Evolutionary conservation across 2,113 vertebrate species (phyloP), one percentile per base, ranked within the genome.

Genomic region (Hydrochoerus hydrochaeris): DNA sequence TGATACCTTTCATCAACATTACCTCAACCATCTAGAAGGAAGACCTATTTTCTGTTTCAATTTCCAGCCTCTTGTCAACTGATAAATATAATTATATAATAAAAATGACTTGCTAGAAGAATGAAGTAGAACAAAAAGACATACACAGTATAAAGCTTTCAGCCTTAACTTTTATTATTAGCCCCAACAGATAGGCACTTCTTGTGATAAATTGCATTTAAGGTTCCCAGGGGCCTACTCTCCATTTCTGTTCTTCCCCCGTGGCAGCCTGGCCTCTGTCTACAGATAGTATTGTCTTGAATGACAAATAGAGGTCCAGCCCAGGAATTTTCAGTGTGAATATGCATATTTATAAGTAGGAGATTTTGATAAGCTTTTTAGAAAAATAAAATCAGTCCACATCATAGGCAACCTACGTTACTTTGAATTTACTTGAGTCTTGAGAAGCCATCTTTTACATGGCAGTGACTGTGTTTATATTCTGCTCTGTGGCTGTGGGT

Each of bases 1-100:
- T 4, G 3, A 1, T 7, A 11, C n/a, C 44, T 26, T 49, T 30
- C 11, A 10, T n/a, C 35, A 2, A 11, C 1, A 0, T 57, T 63
- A 73, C 77, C 83, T 46, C 12, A 2, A 71, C 62, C 19, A 1
- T 30, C 87, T 1, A 0, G 2, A 12, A 57, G 44, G n/a, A 16
- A 60, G 41, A 73, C 54, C 35, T n/a, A 52, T 24, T 54, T 95
- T 69, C 85, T 80, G 69, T 80, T 91, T 91, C 13, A 3, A 19
- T n/a, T 84, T 81, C n/a, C 44, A 41, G 1, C 26, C 52, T 71
- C 52, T 57, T 49, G 75, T 38, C 88, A 73, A 41, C 44, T 13
- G 22, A 69, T 71, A 88, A 49, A 58, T 16, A 24, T 35, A 87
- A 44, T 54, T 62, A 78, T 57, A 71, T 49, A 57, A 80, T 88